Percentiles rank a stretch among this genome's conserved stretches.
phyloP scores from a whole-genome alignment of 92 coral and sea anemone species.

The Siderastrea radians region DNA sequence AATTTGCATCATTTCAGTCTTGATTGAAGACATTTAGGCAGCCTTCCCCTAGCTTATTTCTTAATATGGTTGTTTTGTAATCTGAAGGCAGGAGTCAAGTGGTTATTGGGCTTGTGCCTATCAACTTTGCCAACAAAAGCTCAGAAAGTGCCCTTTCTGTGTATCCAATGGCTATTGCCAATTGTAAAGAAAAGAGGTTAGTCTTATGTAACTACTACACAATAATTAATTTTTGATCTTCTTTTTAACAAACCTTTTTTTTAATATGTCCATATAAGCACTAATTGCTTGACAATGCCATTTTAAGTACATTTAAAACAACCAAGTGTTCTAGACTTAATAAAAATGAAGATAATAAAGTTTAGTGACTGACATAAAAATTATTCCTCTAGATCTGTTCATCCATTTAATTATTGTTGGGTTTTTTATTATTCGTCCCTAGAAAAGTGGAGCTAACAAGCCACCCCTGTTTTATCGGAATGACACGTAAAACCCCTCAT shows the following conservation, averaged over 20 bases:
- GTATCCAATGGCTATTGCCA: conserved; percentile 52
- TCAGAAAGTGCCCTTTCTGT: conserved; percentile 53
- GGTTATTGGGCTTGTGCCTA: conserved; percentile 41
- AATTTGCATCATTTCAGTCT: too few species aligned
- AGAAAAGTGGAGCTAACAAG: not conserved
- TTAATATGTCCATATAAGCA: not conserved
- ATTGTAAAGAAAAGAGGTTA: conserved; percentile 51
- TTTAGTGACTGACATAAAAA: not conserved
- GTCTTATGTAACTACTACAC: not conserved
- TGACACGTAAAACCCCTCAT: not conserved
- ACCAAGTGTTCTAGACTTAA: not conserved
- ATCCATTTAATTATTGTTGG: not conserved
- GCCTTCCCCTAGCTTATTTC: not conserved
- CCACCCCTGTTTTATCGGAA: not conserved
- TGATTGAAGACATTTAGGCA: not conserved
- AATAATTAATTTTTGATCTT: not conserved
- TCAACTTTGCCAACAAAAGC: conserved; percentile 22
- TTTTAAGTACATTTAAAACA: too few species aligned
- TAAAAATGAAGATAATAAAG: not conserved
- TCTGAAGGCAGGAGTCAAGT: conserved; percentile 36
- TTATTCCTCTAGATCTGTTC: too few species aligned
- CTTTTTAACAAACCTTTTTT: not conserved
- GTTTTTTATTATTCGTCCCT: not conserved
- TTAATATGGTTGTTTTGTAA: not conserved
- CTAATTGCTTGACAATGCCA: not conserved